A percentile compares a stretch with the other conserved stretches of the same genome.
These are phyloP conservation scores for Gymnosoma rotundatum DNA, from an alignment of 2,888 invertebrate genomes.

Conservation along the genomic window DNA sequence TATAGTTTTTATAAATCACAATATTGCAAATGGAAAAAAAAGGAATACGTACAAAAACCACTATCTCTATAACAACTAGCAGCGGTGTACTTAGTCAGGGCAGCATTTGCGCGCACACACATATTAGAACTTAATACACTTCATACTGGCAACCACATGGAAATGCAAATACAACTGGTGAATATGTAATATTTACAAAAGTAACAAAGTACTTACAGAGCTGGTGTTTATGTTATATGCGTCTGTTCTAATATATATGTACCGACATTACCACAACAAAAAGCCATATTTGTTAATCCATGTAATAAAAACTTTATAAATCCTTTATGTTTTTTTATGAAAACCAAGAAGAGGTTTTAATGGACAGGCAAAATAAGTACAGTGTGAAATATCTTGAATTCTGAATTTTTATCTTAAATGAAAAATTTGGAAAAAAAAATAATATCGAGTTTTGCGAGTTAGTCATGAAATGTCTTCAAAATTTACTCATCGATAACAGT, in stretches of 20 bases:
- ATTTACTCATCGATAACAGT: too few relatives aligned
- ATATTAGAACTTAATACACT: background rate
- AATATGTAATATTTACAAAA: background rate
- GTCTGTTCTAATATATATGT: background rate
- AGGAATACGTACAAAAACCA: background rate
- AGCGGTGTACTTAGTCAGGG: background rate
- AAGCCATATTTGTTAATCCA: constrained; percentile 10
- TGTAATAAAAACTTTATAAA: constrained; percentile 13
- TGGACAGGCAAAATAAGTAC: too few relatives aligned
- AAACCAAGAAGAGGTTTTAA: too few relatives aligned
- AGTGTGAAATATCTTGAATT: too few relatives aligned
- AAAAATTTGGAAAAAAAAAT: background rate
- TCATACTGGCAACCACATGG: constrained; percentile 13
- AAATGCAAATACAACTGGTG: constrained; percentile 34
- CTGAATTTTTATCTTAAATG: too few relatives aligned
- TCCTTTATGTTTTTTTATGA: background rate
- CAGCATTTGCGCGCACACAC: background rate
- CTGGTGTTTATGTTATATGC: background rate
- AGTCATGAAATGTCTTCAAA: too few relatives aligned
- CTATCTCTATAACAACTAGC: background rate
- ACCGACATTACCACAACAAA: background rate
- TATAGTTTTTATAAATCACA: constrained; percentile 10
- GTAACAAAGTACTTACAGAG: background rate
- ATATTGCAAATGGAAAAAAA: background rate
- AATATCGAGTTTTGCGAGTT: too few relatives aligned